These are phyloP conservation scores for Vanessa atalanta DNA, from an alignment of 1,140 invertebrate species.

Conservation along the genomic window DNA sequence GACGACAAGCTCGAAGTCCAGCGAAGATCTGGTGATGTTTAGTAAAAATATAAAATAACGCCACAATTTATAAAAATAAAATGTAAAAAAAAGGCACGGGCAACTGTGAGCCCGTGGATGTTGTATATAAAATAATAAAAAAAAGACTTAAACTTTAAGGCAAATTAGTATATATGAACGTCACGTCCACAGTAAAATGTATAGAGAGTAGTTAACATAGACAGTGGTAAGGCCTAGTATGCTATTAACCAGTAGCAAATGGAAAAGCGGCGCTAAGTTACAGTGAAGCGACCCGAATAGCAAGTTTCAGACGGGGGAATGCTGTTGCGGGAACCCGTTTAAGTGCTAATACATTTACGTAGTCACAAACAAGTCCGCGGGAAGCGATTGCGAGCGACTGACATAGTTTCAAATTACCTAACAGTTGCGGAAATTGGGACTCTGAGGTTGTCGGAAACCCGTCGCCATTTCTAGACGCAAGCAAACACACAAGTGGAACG, in stretches of 20 bases:
- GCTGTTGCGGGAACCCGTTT: slow-evolving; percentile 10
- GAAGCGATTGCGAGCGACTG: slow-evolving; percentile 4
- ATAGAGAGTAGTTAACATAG: no score
- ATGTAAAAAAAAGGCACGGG: no score
- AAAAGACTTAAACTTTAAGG: no score
- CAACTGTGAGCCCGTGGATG: no score
- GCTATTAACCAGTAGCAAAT: slow-evolving; percentile 7
- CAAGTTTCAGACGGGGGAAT: slow-evolving; percentile 1
- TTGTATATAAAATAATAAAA: no score
- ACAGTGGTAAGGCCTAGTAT: not conserved
- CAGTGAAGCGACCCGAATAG: slow-evolving; percentile 8
- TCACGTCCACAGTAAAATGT: no score
- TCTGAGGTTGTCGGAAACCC: not conserved
- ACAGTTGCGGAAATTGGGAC: not conserved
- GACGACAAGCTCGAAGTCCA: no score
- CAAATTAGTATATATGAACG: no score
- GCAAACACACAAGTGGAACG: not conserved
- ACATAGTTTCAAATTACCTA: not conserved
- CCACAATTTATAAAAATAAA: no score
- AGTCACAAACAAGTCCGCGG: slow-evolving; percentile 12
- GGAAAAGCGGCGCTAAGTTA: slow-evolving; percentile 13
- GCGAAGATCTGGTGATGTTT: no score
- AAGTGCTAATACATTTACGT: slow-evolving; percentile 17
- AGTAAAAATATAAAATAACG: no score
- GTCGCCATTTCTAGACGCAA: not conserved